A percentile compares a stretch with the other conserved stretches of the same genome.
Conservation (phyloP, 2,113 vertebrate genomes). For the Cavia porcellus region DNA sequence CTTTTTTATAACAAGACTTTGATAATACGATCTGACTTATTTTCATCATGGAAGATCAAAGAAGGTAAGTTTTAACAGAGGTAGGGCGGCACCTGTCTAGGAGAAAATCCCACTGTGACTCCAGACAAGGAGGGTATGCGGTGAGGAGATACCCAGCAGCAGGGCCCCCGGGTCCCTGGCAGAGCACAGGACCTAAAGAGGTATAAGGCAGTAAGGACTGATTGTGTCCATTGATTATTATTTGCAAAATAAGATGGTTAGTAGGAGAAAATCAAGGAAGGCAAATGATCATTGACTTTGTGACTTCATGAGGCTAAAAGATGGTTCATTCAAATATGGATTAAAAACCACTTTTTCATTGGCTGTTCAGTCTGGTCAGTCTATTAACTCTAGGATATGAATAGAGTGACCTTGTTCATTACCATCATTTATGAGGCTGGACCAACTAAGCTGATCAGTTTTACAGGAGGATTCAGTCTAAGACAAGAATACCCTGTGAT, state of each 20-base stretch:
- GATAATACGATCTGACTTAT: conserved; percentile 15
- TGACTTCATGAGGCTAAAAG: neutral
- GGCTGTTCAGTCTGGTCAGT: neutral
- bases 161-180: neutral
- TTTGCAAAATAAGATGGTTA: neutral
- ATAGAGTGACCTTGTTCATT: neutral
- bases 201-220: neutral
- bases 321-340: neutral
- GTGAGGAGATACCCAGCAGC: neutral
- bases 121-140: neutral
- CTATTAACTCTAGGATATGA: neutral
- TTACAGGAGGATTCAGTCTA: neutral
- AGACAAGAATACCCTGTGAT: neutral
- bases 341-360: neutral
- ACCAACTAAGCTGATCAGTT: neutral
- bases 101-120: neutral
- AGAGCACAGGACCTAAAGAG: neutral
- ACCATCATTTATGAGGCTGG: neutral
- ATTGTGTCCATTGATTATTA: neutral
- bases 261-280: neutral
- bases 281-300: neutral
- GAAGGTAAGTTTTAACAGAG: neutral
- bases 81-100: neutral
- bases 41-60: neutral
- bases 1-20: neutral